Evolutionary conservation across 2,888 invertebrate species (phyloP), one percentile per base, ranked within the genome.

Genomic region (Pristionchus entomophagus): DNA sequence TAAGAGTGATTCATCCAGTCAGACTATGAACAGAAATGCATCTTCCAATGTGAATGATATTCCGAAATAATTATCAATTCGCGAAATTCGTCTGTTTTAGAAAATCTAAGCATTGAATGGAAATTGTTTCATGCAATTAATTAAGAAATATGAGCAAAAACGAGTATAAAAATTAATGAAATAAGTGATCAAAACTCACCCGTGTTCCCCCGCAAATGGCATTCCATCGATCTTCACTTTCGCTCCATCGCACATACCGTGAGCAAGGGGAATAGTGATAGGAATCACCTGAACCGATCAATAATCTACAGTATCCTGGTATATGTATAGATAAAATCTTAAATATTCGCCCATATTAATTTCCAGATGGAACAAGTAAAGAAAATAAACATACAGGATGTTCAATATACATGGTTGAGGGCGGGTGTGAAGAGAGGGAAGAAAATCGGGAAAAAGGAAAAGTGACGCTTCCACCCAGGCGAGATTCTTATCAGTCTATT

Each of bases 351-450:
- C 81, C 35, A 81, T 35, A 81, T 51, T 29, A 51, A 59, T 35
- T 26, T 59, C 41, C 82, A 62, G n/a, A 65, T 45, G 26, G 14
- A 84, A 62, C 62, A 84, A 65, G 0, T 41, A 56, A 14, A 59
- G 38, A 26, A 10, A 51, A 81, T n/a, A 85, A 85, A 85, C 85
- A 56, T 77, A 85, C 85, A 53, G 85, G 85, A 56, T 85, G 59
- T 41, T 85, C 85, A 32, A 85, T 85, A 19, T 35, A 53, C 85
- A 85, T 85, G 51, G 77, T 85, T 84, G 62, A 2, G 59, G 17
- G 51, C 35, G 19, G 45, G 65, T 12, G 22, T 6, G 83, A 84
- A 65, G 49, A 65, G 32, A 45, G 62, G 29, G 29, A 19, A 80
- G 65, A 49, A 41, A 19, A 45, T 45, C 22, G 22, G n/a, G 29